A percentile compares a stretch with the other conserved stretches of the same genome.
Evolutionary conservation across 2,797 vertebrate species (phyloP).

Genomic region (Schizothorax lantsangensis): DNA sequence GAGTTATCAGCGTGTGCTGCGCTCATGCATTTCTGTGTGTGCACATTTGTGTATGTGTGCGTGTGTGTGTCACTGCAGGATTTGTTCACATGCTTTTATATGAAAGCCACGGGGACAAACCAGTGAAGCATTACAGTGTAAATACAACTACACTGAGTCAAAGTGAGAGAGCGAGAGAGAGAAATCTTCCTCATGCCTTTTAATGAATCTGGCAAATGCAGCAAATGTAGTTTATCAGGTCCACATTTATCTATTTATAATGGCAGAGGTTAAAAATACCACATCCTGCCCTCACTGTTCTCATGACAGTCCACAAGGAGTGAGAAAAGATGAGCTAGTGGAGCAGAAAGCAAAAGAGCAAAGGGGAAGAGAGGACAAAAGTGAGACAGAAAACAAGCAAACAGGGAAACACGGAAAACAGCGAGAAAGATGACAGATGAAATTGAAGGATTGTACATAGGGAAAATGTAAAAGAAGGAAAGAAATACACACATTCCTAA

Average conservation of each 20-base stretch:
- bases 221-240: slow-evolving; percentile 46
- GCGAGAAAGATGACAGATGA: slow-evolving; percentile 44
- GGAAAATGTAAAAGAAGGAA: neutral
- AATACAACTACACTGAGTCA: slow-evolving; percentile 70
- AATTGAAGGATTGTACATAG: slow-evolving; percentile 53
- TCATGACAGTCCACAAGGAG: slow-evolving; percentile 40
- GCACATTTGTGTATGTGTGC: slow-evolving; percentile 50
- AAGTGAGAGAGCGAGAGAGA: slow-evolving; percentile 44
- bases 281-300: slow-evolving; percentile 34
- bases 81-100: slow-evolving; percentile 77
- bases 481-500: neutral
- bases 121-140: slow-evolving; percentile 71
- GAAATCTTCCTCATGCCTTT: slow-evolving; percentile 25
- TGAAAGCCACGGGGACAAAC: slow-evolving; percentile 73
- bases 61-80: slow-evolving; percentile 54
- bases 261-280: slow-evolving; percentile 47
- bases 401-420: slow-evolving; percentile 25
- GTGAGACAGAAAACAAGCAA: slow-evolving; percentile 55
- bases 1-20: slow-evolving; percentile 48
- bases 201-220: neutral
- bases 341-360: slow-evolving; percentile 55
- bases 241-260: slow-evolving; percentile 49
- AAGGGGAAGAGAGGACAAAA: slow-evolving; percentile 20
- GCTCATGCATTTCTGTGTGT: slow-evolving; percentile 27
- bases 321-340: slow-evolving; percentile 55